phyloP scores from a whole-genome alignment of 2,888 invertebrate species.

The Seladonia tumulorum region DNA sequence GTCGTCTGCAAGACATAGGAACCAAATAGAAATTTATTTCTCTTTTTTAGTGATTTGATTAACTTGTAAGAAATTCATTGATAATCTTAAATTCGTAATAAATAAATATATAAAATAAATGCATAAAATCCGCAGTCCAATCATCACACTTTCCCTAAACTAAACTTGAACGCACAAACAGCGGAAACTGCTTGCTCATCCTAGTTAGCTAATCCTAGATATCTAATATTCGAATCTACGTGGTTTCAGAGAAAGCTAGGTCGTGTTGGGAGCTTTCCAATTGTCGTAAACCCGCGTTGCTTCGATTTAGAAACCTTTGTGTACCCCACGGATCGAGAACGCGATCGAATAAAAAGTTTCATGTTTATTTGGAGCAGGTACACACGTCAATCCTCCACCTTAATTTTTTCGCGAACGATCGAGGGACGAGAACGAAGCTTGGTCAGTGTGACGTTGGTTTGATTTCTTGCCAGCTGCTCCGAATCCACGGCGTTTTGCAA shows the following conservation, averaged over 20 bases:
- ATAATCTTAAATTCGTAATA: too few species aligned
- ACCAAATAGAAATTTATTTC: too few species aligned
- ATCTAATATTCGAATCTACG: too few species aligned
- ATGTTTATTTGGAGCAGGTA: constrained; percentile 23
- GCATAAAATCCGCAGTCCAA: neutral
- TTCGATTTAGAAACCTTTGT: neutral
- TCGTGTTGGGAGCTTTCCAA: neutral
- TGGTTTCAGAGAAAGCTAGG: neutral
- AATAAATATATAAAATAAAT: neutral
- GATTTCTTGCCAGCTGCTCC: constrained; percentile 31
- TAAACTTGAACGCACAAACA: neutral
- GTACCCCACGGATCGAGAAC: neutral
- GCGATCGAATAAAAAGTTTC: neutral
- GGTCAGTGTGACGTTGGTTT: neutral
- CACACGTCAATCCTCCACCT: constrained; percentile 8
- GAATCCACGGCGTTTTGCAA: constrained; percentile 60
- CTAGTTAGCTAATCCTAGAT: neutral
- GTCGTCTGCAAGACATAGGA: too few species aligned
- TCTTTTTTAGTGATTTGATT: too few species aligned
- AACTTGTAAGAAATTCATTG: too few species aligned
- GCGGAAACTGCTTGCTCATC: neutral
- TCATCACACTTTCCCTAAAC: neutral
- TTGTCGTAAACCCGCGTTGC: neutral
- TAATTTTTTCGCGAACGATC: constrained; percentile 17
- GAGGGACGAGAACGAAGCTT: constrained; percentile 37